These are phyloP conservation scores for Microchirus variegatus DNA, from an alignment of 2,797 vertebrate species.

Conservation along the genomic window DNA sequence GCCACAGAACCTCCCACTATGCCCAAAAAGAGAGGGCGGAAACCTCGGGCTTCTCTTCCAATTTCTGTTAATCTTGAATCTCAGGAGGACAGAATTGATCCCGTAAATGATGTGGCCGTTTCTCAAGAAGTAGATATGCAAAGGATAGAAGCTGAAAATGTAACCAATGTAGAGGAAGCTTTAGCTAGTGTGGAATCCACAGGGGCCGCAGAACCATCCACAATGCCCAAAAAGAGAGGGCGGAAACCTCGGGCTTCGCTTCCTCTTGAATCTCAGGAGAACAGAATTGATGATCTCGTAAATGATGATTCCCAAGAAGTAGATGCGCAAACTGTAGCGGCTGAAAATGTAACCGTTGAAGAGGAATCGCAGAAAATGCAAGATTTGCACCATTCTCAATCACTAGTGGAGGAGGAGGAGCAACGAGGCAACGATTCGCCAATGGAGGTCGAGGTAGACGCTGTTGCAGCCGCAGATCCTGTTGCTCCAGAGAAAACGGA, in stretches of 20 bases:
- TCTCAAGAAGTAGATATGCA: conserved; percentile 29
- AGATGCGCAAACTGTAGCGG: conserved; percentile 21
- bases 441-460: conserved; percentile 16
- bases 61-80: conserved; percentile 27
- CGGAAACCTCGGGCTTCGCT: conserved; percentile 55
- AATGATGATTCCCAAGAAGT: conserved; percentile 21
- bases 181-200: conserved; percentile 76
- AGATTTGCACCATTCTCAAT: conserved; percentile 2
- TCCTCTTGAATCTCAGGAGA: conserved; percentile 2
- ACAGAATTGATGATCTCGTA: background rate
- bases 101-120: conserved; percentile 1
- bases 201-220: conserved; percentile 74
- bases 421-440: conserved; percentile 1
- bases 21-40: conserved; percentile 74
- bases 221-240: conserved; percentile 71
- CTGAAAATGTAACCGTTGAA: background rate
- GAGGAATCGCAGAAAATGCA: conserved; percentile 9
- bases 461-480: background rate
- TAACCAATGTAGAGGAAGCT: conserved; percentile 24
- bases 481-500: conserved; percentile 1
- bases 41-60: conserved; percentile 46
- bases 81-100: background rate
- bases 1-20: conserved; percentile 68
- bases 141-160: conserved; percentile 3
- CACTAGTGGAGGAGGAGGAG: background rate